phyloP scores from a whole-genome alignment of 2,797 vertebrate genomes.

The Gymnothorax javanicus region DNA sequence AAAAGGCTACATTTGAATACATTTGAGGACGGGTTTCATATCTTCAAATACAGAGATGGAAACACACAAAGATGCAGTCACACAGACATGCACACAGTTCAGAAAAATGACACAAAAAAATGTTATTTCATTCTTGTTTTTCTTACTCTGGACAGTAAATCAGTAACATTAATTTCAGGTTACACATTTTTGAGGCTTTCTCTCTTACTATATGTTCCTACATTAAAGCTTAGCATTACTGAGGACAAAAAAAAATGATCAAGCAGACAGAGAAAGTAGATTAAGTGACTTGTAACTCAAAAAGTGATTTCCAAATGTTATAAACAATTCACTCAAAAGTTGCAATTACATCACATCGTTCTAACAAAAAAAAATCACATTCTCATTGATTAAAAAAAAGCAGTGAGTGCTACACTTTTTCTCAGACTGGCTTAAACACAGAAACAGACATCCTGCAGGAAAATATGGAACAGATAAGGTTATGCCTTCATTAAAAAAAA shows the following conservation, averaged over 20 bases:
- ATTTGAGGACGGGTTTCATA: no score
- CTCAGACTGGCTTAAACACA: slow-evolving; percentile 69
- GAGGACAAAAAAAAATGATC: slow-evolving; percentile 65
- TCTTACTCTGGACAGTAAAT: slow-evolving; percentile 79
- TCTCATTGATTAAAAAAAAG: slow-evolving; percentile 67
- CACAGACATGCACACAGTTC: slow-evolving; percentile 68
- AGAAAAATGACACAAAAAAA: slow-evolving; percentile 77
- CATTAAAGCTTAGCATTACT: slow-evolving; percentile 89
- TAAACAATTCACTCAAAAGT: slow-evolving; percentile 30
- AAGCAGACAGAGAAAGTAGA: slow-evolving; percentile 33
- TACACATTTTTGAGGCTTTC: slow-evolving; percentile 84
- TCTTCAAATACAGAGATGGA: slow-evolving; percentile 49
- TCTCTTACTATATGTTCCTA: slow-evolving; percentile 84
- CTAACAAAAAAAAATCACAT: slow-evolving; percentile 41
- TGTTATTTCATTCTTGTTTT: slow-evolving; percentile 57
- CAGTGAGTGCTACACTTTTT: slow-evolving; percentile 71
- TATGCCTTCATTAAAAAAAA: slow-evolving; percentile 60
- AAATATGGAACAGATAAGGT: slow-evolving; percentile 73
- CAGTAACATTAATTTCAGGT: slow-evolving; percentile 81
- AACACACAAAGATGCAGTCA: slow-evolving; percentile 56
- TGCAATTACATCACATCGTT: slow-evolving; percentile 33
- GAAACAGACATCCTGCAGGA: slow-evolving; percentile 66
- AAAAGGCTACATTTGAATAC: no score
- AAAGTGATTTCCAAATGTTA: slow-evolving; percentile 50
- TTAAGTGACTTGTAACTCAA: slow-evolving; percentile 27